phyloP scores from a whole-genome alignment of 2,888 invertebrate species.

The Caenorhabditis macrosperma region DNA sequence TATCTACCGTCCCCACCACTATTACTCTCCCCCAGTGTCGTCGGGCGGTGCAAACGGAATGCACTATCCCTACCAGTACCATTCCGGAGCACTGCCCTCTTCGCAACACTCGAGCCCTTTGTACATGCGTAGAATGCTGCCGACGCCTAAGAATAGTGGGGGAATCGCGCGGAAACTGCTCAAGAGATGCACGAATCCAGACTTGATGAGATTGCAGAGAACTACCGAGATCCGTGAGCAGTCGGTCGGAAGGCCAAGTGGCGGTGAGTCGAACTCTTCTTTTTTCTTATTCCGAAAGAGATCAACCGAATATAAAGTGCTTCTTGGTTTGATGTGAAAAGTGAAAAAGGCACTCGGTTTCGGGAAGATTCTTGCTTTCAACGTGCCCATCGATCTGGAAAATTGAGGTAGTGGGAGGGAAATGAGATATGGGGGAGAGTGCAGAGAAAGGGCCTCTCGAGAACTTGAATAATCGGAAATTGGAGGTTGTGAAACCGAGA shows the following conservation, averaged over 20 bases:
- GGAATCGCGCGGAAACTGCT: slow-evolving; percentile 54
- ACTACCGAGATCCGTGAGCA: slow-evolving; percentile 52
- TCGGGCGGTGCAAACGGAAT: slow-evolving; percentile 4
- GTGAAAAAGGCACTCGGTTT: slow-evolving; percentile 41
- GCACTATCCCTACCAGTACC: slow-evolving; percentile 30
- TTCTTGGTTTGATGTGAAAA: neutral
- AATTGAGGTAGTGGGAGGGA: slow-evolving; percentile 43
- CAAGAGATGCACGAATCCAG: slow-evolving; percentile 58
- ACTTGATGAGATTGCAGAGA: slow-evolving; percentile 62
- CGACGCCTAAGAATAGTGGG: slow-evolving; percentile 36
- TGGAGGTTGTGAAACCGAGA: neutral
- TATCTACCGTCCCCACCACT: slow-evolving; percentile 47
- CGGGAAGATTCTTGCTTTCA: slow-evolving; percentile 18
- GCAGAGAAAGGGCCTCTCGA: neutral
- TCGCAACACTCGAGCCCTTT: slow-evolving; percentile 49
- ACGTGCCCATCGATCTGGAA: slow-evolving; percentile 45
- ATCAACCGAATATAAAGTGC: neutral
- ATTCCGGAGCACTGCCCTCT: slow-evolving; percentile 41
- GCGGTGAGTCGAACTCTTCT: slow-evolving; percentile 43
- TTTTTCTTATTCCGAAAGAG: neutral
- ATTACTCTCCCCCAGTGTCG: slow-evolving; percentile 41
- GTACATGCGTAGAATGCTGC: slow-evolving; percentile 52
- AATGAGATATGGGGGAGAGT: slow-evolving; percentile 36
- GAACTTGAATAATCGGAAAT: neutral
- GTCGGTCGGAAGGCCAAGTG: slow-evolving; percentile 41